Percentiles rank a stretch among this genome's conserved stretches.
Conservation (phyloP, 1,140 invertebrate genomes). For the Hyles vespertilio region DNA sequence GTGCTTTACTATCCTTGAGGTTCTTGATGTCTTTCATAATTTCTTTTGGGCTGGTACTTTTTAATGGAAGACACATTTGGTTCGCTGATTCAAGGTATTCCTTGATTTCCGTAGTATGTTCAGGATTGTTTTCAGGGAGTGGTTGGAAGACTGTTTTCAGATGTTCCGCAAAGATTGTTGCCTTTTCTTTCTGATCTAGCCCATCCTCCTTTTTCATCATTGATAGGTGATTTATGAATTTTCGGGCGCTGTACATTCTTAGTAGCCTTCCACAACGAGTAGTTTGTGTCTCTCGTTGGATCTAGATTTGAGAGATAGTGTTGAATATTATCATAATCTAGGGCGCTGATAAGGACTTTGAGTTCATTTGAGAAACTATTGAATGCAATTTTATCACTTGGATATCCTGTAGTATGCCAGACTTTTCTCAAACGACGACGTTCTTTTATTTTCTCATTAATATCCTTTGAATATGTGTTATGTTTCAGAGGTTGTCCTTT, state of each 20-base stretch:
- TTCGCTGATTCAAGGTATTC: conserved; percentile 6
- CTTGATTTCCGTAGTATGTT: conserved; percentile 7
- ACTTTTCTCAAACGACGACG: conserved; percentile 11
- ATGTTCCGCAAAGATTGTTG: conserved; percentile 10
- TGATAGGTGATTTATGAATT: conserved; percentile 15
- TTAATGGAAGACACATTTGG: conserved; percentile 16
- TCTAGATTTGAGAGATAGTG: conserved; percentile 8
- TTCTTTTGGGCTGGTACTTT: conserved; percentile 13
- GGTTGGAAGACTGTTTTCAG: too few relatives aligned
- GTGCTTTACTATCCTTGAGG: conserved; percentile 5
- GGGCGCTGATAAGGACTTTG: conserved; percentile 10
- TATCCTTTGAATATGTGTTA: conserved; percentile 15
- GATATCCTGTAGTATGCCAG: conserved; percentile 18
- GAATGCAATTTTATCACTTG: conserved; percentile 21
- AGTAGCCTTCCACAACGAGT: conserved; percentile 21
- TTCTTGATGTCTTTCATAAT: conserved; percentile 8
- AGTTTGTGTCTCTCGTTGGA: conserved; percentile 15
- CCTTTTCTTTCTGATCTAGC: conserved; percentile 24
- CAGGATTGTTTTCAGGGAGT: neutral
- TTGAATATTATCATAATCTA: conserved; percentile 18
- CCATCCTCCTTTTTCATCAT: conserved; percentile 9
- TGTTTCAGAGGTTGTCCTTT: conserved; percentile 4
- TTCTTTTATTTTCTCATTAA: conserved; percentile 24
- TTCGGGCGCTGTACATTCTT: conserved; percentile 19
- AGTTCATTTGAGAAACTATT: conserved; percentile 18